Base-by-base conservation (phyloP, 2,797 vertebrate species). In the Rhabdomys pumilio region DNA sequence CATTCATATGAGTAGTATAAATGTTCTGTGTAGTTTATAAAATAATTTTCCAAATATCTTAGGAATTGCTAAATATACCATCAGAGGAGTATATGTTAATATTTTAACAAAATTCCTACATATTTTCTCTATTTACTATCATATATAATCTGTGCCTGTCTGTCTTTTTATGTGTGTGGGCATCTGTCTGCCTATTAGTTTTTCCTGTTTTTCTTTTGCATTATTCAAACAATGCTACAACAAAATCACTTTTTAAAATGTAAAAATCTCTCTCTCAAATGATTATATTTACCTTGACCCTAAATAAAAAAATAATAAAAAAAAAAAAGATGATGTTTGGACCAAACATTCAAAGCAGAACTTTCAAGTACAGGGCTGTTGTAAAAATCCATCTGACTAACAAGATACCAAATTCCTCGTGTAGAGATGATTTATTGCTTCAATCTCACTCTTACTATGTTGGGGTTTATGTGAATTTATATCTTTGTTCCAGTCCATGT, bases 21-120 rank as follows among this genome's bases (percentile, higher is more conserved):
- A 6, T 0, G n/a, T 91, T 96, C 55, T 57, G 59, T 88, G 8
- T 0, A 75, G 10, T 38, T 94, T 89, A 85, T 88, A 53, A 89
- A 80, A 14, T 72, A 61, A 41, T 89, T 94, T 94, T 7, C 34
- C 65, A 93, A 90, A 50, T 61, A 82, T 69, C 75, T 87, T 83
- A 67, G 22, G 29, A 89, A 86, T 38, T 79, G 0, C 1, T 87
- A 81, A 69, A 61, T 76, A 69, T 75, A n/a, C 1, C 55, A 38
- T 86, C 38, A 67, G 2, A 73, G 69, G n/a, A 10, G 15, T 59
- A 3, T 79, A 13, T 0, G 14, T 22, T 61, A 76, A 59, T 19
- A 76, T 81, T 77, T 96, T 50, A 85, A 80, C 4, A 76, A 95
- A 89, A 7, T 72, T 11, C 34, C 38, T 73, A 7, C 3, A n/a